phyloP scores from a whole-genome alignment of 2,113 vertebrate genomes.

The Mirounga angustirostris region DNA sequence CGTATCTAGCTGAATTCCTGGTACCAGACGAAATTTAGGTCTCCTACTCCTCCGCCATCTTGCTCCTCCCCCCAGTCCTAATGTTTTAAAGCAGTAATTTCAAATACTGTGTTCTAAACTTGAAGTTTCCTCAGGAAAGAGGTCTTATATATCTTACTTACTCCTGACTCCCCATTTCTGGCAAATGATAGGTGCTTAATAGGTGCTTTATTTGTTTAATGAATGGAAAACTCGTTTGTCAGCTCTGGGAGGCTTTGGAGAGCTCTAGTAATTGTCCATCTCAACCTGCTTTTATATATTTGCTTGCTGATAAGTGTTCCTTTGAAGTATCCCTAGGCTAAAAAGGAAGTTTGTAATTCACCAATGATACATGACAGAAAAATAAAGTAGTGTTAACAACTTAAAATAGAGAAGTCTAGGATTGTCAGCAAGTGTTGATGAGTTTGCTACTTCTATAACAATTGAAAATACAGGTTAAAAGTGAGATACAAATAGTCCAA shows the following conservation, averaged over 20 bases:
- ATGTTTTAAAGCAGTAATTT: neutral
- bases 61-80: neutral
- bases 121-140: neutral
- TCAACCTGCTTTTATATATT: neutral
- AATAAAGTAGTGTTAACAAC: neutral
- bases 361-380: neutral
- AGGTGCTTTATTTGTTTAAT: neutral
- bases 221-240: neutral
- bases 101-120: neutral
- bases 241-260: too few relatives aligned
- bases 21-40: too few relatives aligned
- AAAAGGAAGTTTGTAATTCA: neutral
- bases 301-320: neutral
- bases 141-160: neutral
- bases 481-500: neutral
- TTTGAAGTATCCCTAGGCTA: conserved; percentile 1
- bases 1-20: too few relatives aligned
- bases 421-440: neutral
- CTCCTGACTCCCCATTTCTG: neutral
- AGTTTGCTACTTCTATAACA: neutral
- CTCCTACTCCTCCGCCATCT: too few relatives aligned
- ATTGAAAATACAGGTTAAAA: neutral
- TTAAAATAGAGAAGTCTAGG: conserved; percentile 18
- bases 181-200: neutral
- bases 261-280: neutral